These are phyloP conservation scores for Regulus satrapa DNA, from an alignment of 2,113 vertebrate genomes.

Conservation along the genomic window DNA sequence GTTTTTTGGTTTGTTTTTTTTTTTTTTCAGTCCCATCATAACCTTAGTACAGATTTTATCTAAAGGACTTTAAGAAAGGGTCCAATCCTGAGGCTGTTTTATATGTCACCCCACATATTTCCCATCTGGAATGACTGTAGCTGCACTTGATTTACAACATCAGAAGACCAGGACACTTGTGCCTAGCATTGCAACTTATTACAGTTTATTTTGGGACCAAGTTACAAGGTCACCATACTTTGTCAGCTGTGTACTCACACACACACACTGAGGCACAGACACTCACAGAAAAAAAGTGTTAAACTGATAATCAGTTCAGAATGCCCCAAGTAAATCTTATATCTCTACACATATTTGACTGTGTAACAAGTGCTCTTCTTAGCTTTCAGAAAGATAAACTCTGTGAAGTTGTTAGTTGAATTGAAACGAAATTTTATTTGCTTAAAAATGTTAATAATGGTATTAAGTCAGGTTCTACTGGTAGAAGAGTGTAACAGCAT, in stretches of 20 bases:
- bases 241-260: neutral
- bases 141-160: too few relatives aligned
- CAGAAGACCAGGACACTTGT: neutral
- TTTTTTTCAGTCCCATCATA: neutral
- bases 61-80: neutral
- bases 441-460: neutral
- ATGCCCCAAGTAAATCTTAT: neutral
- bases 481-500: neutral
- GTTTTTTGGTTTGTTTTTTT: neutral
- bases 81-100: neutral
- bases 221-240: neutral
- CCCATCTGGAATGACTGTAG: neutral
- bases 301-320: neutral
- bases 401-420: neutral
- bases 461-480: neutral
- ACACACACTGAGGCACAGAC: fast-evolving
- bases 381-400: neutral
- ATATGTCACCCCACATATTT: neutral
- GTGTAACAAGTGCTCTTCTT: neutral
- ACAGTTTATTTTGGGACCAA: neutral
- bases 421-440: neutral
- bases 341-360: neutral
- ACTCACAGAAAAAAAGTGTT: neutral
- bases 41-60: neutral
- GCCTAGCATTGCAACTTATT: neutral